Percentiles rank a stretch among this genome's conserved stretches.
Evolutionary conservation across 2,797 vertebrate genomes (phyloP).

Genomic region (Hydrolagus colliei): DNA sequence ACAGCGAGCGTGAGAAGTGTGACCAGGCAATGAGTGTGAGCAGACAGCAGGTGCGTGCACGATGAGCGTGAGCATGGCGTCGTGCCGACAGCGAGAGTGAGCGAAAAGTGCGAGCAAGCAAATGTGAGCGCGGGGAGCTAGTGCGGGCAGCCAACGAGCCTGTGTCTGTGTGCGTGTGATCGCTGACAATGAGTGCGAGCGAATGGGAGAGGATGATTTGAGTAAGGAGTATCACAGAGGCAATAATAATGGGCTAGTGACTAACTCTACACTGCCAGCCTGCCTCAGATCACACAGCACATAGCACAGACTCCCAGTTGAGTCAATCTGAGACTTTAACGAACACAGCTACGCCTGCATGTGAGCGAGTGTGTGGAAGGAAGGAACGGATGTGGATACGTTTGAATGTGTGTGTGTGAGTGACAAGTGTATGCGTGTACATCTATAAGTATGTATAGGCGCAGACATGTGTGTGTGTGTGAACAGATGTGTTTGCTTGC

Average conservation of each 20-base stretch:
- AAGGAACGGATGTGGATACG: background rate
- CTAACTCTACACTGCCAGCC: too few species aligned
- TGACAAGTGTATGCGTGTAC: constrained; percentile 1
- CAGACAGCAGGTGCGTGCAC: background rate
- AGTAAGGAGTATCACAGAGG: too few species aligned
- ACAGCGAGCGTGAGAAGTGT: background rate
- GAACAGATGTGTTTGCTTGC: background rate
- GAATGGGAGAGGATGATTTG: too few species aligned
- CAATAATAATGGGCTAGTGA: too few species aligned
- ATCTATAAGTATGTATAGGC: background rate
- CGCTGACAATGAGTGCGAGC: too few species aligned
- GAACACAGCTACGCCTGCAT: background rate
- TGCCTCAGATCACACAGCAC: too few species aligned
- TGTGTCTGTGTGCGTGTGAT: too few species aligned
- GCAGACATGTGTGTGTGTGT: background rate
- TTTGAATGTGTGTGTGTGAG: background rate
- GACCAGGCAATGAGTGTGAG: background rate
- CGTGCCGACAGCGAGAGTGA: background rate
- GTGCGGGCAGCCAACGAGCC: too few species aligned
- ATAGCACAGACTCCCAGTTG: too few species aligned
- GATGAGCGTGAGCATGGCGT: background rate
- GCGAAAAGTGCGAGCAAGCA: background rate
- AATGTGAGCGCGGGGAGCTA: background rate
- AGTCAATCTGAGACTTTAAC: background rate
- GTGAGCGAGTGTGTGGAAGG: background rate